These are phyloP conservation scores for Sclerurus mexicanus DNA, from an alignment of 2,113 vertebrate species.

Conservation along the genomic window DNA sequence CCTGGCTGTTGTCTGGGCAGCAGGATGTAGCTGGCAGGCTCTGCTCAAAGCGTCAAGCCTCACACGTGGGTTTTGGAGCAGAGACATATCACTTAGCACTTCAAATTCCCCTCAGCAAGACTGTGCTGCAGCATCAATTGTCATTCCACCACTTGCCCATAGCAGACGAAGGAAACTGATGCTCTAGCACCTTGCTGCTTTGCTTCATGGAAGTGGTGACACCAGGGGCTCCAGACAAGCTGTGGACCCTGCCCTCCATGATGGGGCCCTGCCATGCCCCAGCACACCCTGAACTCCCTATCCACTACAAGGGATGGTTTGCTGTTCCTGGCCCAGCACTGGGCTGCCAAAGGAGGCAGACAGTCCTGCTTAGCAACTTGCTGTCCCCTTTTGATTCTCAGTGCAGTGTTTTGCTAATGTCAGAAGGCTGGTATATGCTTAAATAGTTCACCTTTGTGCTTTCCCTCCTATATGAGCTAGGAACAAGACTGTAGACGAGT, in stretches of 20 bases:
- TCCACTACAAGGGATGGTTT: accelerated
- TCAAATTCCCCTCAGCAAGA: neutral
- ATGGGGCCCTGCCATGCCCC: accelerated
- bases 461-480: neutral
- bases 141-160: neutral
- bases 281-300: neutral
- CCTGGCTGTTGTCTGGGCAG: neutral
- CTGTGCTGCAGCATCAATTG: neutral
- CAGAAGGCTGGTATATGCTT: neutral
- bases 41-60: neutral
- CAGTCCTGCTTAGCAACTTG: neutral
- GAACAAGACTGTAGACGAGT: neutral
- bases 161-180: accelerated
- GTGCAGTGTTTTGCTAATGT: neutral
- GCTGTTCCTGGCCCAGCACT: neutral
- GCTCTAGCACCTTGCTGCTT: neutral
- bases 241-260: neutral
- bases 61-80: neutral
- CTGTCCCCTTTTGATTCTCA: neutral
- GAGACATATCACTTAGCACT: neutral
- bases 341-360: accelerated
- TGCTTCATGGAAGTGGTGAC: neutral
- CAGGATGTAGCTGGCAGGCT: neutral
- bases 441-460: slow-evolving; percentile 3
- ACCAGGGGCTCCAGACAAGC: neutral